A percentile compares a stretch with the other conserved stretches of the same genome.
phyloP scores from a whole-genome alignment of 2,797 vertebrate genomes.

The Alcedo atthis region DNA sequence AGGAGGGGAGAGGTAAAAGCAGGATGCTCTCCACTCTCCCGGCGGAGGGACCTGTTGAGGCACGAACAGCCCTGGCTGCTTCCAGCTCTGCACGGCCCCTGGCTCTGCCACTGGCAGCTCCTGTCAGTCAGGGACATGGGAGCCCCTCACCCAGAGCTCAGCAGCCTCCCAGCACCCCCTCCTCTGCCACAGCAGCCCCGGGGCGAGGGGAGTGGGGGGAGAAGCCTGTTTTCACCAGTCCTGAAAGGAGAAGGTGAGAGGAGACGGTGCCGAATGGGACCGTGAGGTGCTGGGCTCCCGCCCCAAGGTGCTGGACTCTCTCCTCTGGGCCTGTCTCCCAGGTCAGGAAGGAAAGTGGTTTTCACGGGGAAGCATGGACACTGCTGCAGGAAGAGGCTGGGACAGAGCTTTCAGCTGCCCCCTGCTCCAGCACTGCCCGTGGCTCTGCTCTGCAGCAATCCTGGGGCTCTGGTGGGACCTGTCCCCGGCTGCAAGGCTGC shows the following conservation, averaged over 20 bases:
- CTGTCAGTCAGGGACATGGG: not conserved
- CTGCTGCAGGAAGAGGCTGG: not conserved
- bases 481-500: not conserved
- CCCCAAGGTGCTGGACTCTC: not conserved
- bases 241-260: not conserved
- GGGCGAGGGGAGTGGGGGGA: not conserved
- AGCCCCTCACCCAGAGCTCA: not conserved
- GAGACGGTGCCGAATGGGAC: accelerated
- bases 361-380: not conserved
- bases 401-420: not conserved
- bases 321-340: not conserved
- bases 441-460: not conserved
- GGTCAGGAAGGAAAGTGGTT: not conserved
- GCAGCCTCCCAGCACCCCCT: accelerated
- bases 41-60: constrained; percentile 9
- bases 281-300: not conserved
- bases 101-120: accelerated
- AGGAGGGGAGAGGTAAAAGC: not conserved
- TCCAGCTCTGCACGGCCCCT: not conserved
- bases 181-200: accelerated
- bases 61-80: not conserved
- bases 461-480: too few relatives aligned
- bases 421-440: not conserved
- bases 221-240: not conserved
- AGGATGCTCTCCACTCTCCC: not conserved